Evolutionary conservation across 2,113 vertebrate genomes (phyloP), one percentile per base, ranked within the genome.

Genomic region (Nerophis lumbriciformis): DNA sequence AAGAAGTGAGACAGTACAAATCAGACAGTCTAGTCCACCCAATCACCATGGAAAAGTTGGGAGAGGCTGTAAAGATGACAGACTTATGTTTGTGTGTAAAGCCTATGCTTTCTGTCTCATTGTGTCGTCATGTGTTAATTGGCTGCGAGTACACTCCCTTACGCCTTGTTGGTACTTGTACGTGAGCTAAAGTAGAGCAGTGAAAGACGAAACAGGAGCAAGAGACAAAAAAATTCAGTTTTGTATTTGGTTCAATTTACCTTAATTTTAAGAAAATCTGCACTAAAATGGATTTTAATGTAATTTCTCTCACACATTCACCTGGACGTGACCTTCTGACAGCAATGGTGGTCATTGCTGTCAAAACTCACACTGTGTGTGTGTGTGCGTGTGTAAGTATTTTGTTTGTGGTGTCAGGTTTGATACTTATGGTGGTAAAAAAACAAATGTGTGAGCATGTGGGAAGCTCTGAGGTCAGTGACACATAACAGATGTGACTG

Each of bases 1-100:
- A 76, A 61, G 72, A 78, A 76, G 66, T 75, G 51, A 62, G 63
- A 15, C 8, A 13, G 28, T 66, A n/a, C 54, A 69, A 69, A 65
- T 62, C 73, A 75, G 57, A 84, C 66, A 81, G 78, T 83, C 16
- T 61, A 72, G 16, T 16, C 53, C 67, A 61, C 59, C 69, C 39
- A 78, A 78, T 86, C 83, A 83, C 70, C 55, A 76, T 81, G 82
- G 73, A 81, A 85, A 82, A 13, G 10, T 66, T 68, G 77, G 63
- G 63, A 78, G 79, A 48, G 76, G 73, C 74, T 67, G 71, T 72
- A 77, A 79, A 77, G 53, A 83, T 84, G 81, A 87, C 54, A 81
- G 66, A 79, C 55, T 36, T 64, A 52, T 48, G 39, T 52, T n/a
- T 38, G 16, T 67, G 49, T 55, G 48, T 64, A 59, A 55, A 19